Base-by-base conservation (phyloP, 2,113 vertebrate genomes). In the Chrysochloris asiatica region DNA sequence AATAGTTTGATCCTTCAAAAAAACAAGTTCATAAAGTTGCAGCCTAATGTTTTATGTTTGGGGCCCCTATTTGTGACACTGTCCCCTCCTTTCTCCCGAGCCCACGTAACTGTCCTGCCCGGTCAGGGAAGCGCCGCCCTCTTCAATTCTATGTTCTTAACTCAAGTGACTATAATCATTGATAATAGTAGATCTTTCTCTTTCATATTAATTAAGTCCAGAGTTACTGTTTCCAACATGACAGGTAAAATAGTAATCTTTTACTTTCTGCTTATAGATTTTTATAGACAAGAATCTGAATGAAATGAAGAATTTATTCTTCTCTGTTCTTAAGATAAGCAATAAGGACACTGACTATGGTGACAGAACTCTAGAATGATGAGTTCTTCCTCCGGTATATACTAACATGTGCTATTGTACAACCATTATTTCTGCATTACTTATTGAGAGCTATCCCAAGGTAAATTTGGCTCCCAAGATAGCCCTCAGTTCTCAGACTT, bases 141-240 rank as follows among this genome's bases (percentile, higher is more conserved):
- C n/a, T 41, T 85, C 59, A 38, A 2, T 81, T 28, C 54, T 50
- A 11, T 47, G 14, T 86, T 89, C 9, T 19, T 63, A 90, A 82
- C 33, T 92, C 77, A 78, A 89, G 28, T 65, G 47, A 41, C 63
- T 65, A 1, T 71, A 75, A 33, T 86, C 28, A 9, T 52, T 93
- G 26, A 8, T 91, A 33, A 69, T 85, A 86, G 14, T 89, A 24
- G 14, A 63, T 12, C 80, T 0, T 61, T 90, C 69, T 84, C 5
- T 91, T 91, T 93, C 33, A 47, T 90, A 88, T 91, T 45, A 50
- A 76, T 93, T 84, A 52, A 72, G 30, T 69, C 71, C 33, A 82
- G 69, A 77, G 83, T 71, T 71, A 43, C 33, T 67, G 67, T 71
- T 93, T 83, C 41, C 52, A 59, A 47, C 67, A 38, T 50, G 73